Conservation (phyloP, 2,888 invertebrate genomes). For the Plemyria rubiginata region DNA sequence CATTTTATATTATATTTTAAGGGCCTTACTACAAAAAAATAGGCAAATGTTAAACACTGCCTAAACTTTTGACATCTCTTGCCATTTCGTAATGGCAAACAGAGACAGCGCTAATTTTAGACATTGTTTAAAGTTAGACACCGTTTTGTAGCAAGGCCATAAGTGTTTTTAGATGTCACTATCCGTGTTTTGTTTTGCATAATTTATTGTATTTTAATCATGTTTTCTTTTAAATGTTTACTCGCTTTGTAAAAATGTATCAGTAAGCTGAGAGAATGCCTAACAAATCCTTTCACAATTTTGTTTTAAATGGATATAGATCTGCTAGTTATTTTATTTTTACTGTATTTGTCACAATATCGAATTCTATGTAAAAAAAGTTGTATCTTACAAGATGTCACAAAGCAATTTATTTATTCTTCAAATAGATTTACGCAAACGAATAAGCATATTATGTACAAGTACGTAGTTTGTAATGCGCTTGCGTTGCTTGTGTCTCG, state of each 20-base stretch:
- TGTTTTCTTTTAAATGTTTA: slow-evolving; percentile 72
- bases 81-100: too few species aligned
- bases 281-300: slow-evolving; percentile 45
- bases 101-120: too few species aligned
- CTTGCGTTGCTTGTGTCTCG: slow-evolving; percentile 65
- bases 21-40: too few species aligned
- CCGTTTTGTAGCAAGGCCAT: too few species aligned
- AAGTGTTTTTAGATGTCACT: slow-evolving; percentile 52
- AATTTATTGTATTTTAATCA: slow-evolving; percentile 76
- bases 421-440: slow-evolving; percentile 6
- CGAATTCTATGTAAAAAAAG: slow-evolving; percentile 24
- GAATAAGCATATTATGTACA: slow-evolving; percentile 22
- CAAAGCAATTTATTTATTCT: slow-evolving; percentile 43
- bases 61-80: too few species aligned
- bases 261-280: slow-evolving; percentile 49
- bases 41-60: too few species aligned
- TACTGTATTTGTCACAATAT: slow-evolving; percentile 37
- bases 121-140: too few species aligned
- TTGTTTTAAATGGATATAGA: slow-evolving; percentile 57
- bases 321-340: slow-evolving; percentile 76
- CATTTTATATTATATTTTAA: slow-evolving; percentile 54
- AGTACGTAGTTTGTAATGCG: slow-evolving; percentile 45
- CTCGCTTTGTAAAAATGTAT: slow-evolving; percentile 66
- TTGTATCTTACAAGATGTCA: slow-evolving; percentile 37
- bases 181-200: slow-evolving; percentile 74